Evolutionary conservation across 2,888 invertebrate species (phyloP).

Genomic region (Calameuta idolon): DNA sequence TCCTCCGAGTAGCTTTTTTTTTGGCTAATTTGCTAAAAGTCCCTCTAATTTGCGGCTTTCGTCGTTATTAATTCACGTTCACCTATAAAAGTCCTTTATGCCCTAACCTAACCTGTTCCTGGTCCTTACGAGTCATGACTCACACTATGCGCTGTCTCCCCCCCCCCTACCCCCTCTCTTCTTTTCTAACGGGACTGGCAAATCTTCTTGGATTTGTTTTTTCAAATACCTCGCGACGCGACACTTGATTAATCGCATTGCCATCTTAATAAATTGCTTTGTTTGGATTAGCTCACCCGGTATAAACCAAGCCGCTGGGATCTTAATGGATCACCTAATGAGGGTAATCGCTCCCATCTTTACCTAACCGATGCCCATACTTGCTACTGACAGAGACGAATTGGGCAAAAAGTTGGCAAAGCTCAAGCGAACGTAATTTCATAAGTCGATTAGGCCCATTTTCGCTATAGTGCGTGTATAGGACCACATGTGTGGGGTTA

Average conservation of each 20-base stretch:
- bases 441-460: conserved; percentile 9
- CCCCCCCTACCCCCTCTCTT: too few relatives aligned
- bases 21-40: conserved; percentile 40
- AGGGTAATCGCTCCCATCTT: conserved; percentile 23
- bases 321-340: conserved; percentile 26
- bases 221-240: conserved; percentile 17
- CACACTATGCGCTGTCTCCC: too few relatives aligned
- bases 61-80: conserved; percentile 33
- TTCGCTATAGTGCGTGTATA: neutral
- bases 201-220: conserved; percentile 13
- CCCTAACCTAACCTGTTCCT: neutral
- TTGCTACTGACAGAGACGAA: conserved; percentile 16
- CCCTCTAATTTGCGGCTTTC: conserved; percentile 20
- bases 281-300: conserved; percentile 20
- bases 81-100: conserved; percentile 11
- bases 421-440: neutral
- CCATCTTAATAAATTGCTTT: conserved; percentile 34
- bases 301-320: conserved; percentile 17
- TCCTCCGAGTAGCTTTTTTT: conserved; percentile 3
- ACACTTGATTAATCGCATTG: conserved; percentile 28
- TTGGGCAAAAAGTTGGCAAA: conserved; percentile 6
- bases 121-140: neutral
- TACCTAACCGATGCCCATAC: conserved; percentile 13
- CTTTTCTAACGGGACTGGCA: neutral
- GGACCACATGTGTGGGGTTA: too few relatives aligned